Conservation (phyloP, 2,797 vertebrate species). For the Micromesistius poutassou region DNA sequence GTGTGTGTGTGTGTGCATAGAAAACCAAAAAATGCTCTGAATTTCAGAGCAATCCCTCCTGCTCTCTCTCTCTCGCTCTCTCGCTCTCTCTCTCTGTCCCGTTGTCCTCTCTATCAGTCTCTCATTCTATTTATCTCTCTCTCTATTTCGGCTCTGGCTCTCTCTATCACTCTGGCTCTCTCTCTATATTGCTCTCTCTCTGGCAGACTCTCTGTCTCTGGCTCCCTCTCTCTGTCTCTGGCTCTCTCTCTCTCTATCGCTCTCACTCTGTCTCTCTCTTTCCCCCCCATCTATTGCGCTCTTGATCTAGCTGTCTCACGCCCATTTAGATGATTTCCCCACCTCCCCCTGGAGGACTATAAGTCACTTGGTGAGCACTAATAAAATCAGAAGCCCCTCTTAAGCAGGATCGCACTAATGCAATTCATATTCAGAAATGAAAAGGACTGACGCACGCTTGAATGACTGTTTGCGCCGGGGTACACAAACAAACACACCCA, state of each 20-base stretch:
- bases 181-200: too few relatives aligned
- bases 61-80: neutral
- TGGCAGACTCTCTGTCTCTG: too few relatives aligned
- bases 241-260: neutral
- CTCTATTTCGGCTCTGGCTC: too few relatives aligned
- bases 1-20: too few relatives aligned
- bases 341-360: slow-evolving; percentile 5
- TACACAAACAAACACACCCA: slow-evolving; percentile 18
- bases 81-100: neutral
- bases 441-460: neutral
- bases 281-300: neutral
- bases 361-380: slow-evolving; percentile 18
- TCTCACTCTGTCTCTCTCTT: neutral
- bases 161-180: too few relatives aligned
- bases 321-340: too few relatives aligned
- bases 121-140: neutral
- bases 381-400: slow-evolving; percentile 22
- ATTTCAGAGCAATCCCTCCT: too few relatives aligned
- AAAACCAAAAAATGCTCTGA: too few relatives aligned
- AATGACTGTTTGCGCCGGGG: neutral
- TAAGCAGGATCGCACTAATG: slow-evolving; percentile 21
- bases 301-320: neutral
- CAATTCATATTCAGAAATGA: slow-evolving; percentile 23
- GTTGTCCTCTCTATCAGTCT: neutral
- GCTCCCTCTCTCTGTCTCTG: too few relatives aligned